Base-by-base conservation (phyloP, 1,140 invertebrate genomes). In the Bombus soroeensis region DNA sequence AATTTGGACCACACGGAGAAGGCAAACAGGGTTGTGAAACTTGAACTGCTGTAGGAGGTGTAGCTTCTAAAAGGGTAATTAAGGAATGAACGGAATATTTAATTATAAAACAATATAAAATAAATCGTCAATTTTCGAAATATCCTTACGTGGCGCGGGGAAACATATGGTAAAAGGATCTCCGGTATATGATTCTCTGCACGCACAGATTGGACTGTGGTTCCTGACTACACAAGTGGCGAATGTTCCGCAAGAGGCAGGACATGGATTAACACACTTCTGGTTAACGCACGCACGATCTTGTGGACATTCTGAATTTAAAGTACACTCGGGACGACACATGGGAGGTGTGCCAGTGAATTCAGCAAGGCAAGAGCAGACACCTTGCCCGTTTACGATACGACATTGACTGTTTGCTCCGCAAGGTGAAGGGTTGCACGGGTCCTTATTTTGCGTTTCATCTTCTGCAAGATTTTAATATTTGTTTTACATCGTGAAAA, bases 181-280 rank as follows among this genome's bases (percentile, higher is more conserved):
- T 83, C 97, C 97, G 76, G 96, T 66, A 15, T 97, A 79, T 96
- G 96, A 68, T 10, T 34, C 95, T 95, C 25, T 94, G 83, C 97
- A 98, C 79, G 95, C 96, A 94, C 97, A 98, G 68, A 97, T 96
- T 3, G 97, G 97, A 94, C 97, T 97, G 89, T 98, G 97, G 93
- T 97, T 97, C 25, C 97, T 96, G 47, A 97, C 96, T 93, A 96
- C 95, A 92, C 97, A 98, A 86, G 96, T 94, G 3, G 97, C 96
- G 12, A 57, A 86, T n/a, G 92, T 87, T 25, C 96, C 96, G 90
- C 97, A 98, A 10, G 97, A 97, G 64, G 97, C 97, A 71, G 96
- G 95, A 90, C 97, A 98, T 15, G 97, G 97, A 94, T 97, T 96
- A 64, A 94, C 95, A 90, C 97, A 97, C 88, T 96, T 97, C 87